Percentiles rank a stretch among this genome's conserved stretches.
Evolutionary conservation across 2,113 vertebrate species (phyloP).

Genomic region (Silurus asotus): DNA sequence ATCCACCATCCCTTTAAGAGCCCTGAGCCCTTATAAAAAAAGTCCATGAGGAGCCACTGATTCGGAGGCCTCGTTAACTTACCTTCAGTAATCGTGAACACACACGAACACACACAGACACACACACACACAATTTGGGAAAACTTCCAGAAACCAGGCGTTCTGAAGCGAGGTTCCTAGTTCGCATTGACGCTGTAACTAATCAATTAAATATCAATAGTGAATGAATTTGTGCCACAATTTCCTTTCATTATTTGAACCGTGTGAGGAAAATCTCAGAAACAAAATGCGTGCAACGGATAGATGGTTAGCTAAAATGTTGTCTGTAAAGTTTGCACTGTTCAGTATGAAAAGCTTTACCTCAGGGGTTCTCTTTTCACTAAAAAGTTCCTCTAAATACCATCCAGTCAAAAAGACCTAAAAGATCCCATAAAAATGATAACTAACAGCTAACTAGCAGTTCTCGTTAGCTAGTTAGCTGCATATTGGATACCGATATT

Average conservation of each 20-base stretch:
- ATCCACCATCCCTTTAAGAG: conserved; percentile 51
- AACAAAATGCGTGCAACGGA: not conserved
- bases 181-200: not conserved
- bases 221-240: not conserved
- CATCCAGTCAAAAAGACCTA: not conserved
- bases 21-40: conserved; percentile 48
- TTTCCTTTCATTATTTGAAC: not conserved
- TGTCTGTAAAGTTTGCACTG: not conserved
- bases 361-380: not conserved
- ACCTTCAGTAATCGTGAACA: too few relatives aligned
- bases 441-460: not conserved
- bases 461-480: not conserved
- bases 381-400: not conserved
- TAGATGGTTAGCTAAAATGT: not conserved
- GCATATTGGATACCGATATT: not conserved
- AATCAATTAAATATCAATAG: not conserved
- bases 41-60: conserved; percentile 28
- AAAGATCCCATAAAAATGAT: not conserved
- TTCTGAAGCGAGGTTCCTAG: not conserved
- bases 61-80: conserved; percentile 38
- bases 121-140: conserved; percentile 20
- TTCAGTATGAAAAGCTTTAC: not conserved
- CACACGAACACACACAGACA: conserved; percentile 9
- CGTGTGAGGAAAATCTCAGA: not conserved
- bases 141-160: not conserved